Evolutionary conservation across 1,140 invertebrate species (phyloP).

Genomic region (Cyphomyrmex costatus): DNA sequence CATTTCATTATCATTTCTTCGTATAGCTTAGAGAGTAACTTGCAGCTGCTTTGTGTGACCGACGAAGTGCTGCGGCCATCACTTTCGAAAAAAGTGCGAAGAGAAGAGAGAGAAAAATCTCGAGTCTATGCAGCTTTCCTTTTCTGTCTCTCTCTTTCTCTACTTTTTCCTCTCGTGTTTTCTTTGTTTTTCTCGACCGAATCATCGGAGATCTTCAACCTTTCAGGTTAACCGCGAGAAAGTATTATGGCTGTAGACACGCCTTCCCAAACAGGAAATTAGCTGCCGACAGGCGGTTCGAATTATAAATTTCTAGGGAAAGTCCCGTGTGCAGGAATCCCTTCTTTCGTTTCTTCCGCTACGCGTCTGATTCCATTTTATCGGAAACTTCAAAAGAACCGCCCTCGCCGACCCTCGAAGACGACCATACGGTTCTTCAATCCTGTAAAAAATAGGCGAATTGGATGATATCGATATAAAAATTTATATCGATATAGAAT

Average conservation of each 20-base stretch:
- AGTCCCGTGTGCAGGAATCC: constrained; percentile 13
- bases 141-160: not conserved
- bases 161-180: not conserved
- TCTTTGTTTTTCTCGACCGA: not conserved
- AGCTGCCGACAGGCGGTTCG: constrained; percentile 75
- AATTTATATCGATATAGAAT: too few relatives aligned
- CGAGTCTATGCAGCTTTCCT: constrained; percentile 6
- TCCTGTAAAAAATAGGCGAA: not conserved
- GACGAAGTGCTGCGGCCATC: constrained; percentile 23
- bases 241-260: constrained; percentile 48
- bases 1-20: constrained; percentile 62
- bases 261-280: constrained; percentile 76
- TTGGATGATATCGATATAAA: constrained; percentile 1
- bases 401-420: not conserved
- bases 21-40: not conserved
- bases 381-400: constrained; percentile 60
- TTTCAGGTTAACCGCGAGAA: constrained; percentile 49
- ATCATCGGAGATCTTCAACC: not conserved
- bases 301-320: constrained; percentile 77
- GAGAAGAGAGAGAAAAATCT: constrained; percentile 5
- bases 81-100: constrained; percentile 58
- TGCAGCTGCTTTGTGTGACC: constrained; percentile 48
- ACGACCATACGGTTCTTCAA: not conserved
- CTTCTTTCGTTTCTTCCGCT: constrained; percentile 58
- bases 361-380: constrained; percentile 61